phyloP scores from a whole-genome alignment of 2,888 invertebrate species.

The Tillus elongatus region DNA sequence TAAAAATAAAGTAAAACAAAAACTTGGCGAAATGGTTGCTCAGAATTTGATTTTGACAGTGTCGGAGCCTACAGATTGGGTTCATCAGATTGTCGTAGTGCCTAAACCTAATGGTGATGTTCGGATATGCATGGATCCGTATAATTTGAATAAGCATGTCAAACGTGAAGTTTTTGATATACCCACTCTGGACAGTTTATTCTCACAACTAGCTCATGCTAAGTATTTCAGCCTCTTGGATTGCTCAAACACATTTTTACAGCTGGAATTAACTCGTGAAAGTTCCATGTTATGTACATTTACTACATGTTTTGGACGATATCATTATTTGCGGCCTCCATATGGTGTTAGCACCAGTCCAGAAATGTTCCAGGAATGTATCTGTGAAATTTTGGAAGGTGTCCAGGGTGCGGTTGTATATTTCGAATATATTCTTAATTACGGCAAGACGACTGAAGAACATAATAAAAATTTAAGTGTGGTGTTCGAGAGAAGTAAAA shows the following conservation, averaged over 20 bases:
- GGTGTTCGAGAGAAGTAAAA: not conserved
- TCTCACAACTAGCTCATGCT: conserved; percentile 8
- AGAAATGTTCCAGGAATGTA: conserved; percentile 12
- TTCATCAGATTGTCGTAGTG: conserved; percentile 13
- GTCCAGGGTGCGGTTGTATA: not conserved
- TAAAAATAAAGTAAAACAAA: conserved; percentile 1
- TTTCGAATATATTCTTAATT: conserved; percentile 1
- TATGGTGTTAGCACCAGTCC: conserved; percentile 10
- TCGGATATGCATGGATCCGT: conserved; percentile 17
- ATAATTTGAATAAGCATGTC: conserved; percentile 11
- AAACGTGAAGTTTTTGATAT: conserved; percentile 12
- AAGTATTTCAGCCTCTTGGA: conserved; percentile 11
- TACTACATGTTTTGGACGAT: conserved; percentile 9
- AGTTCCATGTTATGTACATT: conserved; percentile 12
- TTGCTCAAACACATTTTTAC: conserved; percentile 17
- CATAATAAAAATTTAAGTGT: not conserved
- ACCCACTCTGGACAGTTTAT: conserved; percentile 13
- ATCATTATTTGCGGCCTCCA: conserved; percentile 10
- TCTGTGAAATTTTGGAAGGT: conserved; percentile 8
- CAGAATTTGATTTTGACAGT: not conserved
- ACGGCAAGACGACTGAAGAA: not conserved
- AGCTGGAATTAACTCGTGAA: conserved; percentile 15
- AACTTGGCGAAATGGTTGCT: conserved; percentile 2
- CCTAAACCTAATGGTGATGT: conserved; percentile 16
- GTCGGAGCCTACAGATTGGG: conserved; percentile 15